Evolutionary conservation across 2,888 invertebrate species (phyloP).

Genomic region (Notodonta dromedarius): DNA sequence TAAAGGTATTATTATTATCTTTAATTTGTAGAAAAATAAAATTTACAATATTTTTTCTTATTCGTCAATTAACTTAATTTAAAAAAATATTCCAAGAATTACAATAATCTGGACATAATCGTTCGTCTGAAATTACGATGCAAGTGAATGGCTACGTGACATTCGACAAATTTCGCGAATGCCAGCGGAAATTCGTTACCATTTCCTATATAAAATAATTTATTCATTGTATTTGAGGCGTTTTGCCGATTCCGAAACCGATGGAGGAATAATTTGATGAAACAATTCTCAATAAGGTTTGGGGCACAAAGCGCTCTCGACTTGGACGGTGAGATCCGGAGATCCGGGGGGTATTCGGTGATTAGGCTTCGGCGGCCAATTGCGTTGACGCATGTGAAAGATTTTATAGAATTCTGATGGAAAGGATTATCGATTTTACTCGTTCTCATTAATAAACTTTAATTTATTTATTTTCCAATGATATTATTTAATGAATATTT

Average conservation of each 20-base stretch:
- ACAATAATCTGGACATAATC: not conserved
- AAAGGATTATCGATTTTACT: no score
- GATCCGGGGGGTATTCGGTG: not conserved
- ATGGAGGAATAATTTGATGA: slow-evolving; percentile 61
- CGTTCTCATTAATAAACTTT: no score
- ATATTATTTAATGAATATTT: no score
- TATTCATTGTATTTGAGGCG: slow-evolving; percentile 44
- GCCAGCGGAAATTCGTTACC: slow-evolving; percentile 7
- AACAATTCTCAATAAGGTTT: slow-evolving; percentile 46
- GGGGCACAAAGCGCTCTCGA: slow-evolving; percentile 25
- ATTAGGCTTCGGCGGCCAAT: not conserved
- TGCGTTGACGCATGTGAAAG: not conserved
- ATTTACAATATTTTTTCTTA: no score
- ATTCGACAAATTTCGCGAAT: slow-evolving; percentile 22
- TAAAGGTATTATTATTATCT: no score
- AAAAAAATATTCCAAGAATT: no score
- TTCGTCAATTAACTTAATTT: no score
- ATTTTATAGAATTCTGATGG: not conserved
- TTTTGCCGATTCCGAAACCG: slow-evolving; percentile 40
- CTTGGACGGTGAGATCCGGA: slow-evolving; percentile 7
- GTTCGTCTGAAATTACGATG: not conserved
- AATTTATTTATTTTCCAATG: no score
- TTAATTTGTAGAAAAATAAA: no score
- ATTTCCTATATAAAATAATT: slow-evolving; percentile 39
- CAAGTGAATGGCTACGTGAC: slow-evolving; percentile 8